Base-by-base conservation (phyloP, 2,888 invertebrate species). In the Coenonympha glycerion region DNA sequence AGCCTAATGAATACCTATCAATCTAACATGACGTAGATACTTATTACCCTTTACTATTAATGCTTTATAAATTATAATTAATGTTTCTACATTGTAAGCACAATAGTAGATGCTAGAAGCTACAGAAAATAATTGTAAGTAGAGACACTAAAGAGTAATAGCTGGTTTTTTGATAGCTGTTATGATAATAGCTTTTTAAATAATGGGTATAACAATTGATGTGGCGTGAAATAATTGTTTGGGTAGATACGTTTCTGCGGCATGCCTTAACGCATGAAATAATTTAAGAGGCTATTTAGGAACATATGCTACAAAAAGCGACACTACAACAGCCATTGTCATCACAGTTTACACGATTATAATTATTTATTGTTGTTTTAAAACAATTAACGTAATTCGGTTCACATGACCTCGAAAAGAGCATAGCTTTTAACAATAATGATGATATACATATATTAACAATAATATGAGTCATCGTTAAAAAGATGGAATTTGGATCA, bases 231-330 rank as follows among this genome's bases (percentile, higher is more conserved):
- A 24, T 39, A 39, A 39, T 21, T 11, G 6, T 22, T 39, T 13
- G n/a, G n/a, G n/a, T n/a, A n/a, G n/a, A n/a, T 5, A 15, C 13
- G 22, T 39, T 5, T 37, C 5, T 24, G 24, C 15, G 8, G 39
- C 39, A 24, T 24, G 39, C 39, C 24, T 39, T 39, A 39, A 39
- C 39, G 39, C 39, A 39, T 39, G 39, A 39, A 39, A 15, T 15
- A 24, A 24, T 39, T 39, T 15, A 9, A 24, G 22, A 15, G 39
- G 3, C 39, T 22, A 39, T 22, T 39, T 15, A 22, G 9, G 9
- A 8, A 11, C 8, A 3, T 22, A 8, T 9, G 8, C 13, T 22
- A 22, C 22, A 24, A 24, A 39, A 39, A 37, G n/a, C 33, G 15
- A 22, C 21, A 21, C n/a, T 44, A 13, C 22, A 28, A 24, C 33